phyloP scores from a whole-genome alignment of 2,797 vertebrate genomes.

The Muscicapa striata region DNA sequence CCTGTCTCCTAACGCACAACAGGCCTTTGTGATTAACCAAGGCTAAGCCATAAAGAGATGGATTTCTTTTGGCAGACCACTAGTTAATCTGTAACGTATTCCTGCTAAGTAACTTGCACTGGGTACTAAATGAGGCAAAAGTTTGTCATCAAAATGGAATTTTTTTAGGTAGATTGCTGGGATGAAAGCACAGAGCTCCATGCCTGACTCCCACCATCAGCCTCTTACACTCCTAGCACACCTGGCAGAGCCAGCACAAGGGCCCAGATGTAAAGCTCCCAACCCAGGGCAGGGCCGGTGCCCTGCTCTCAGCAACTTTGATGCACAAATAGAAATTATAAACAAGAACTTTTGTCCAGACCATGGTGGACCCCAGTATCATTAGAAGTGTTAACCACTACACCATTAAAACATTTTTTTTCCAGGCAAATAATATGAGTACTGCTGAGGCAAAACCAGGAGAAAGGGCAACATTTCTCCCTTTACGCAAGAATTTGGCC shows the following conservation, averaged over 20 bases:
- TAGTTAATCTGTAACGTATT: not conserved
- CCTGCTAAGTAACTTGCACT: not conserved
- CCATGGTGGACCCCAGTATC: not conserved
- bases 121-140: not conserved
- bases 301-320: not conserved
- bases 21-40: not conserved
- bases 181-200: not conserved
- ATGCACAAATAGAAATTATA: not conserved
- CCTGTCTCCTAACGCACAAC: not conserved
- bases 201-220: not conserved
- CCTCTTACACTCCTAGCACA: not conserved
- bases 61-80: not conserved
- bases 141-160: not conserved
- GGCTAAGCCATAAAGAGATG: not conserved
- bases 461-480: conserved; percentile 16
- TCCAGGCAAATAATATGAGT: conserved; percentile 29
- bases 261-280: not conserved
- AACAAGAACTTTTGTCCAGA: not conserved
- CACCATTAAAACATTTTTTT: not conserved
- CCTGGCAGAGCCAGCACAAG: not conserved
- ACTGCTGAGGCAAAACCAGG: not conserved
- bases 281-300: not conserved
- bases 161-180: not conserved
- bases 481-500: conserved; percentile 27
- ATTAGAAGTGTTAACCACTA: not conserved